Conservation (phyloP, 2,797 vertebrate genomes). For the Pogoniulus pusillus region DNA sequence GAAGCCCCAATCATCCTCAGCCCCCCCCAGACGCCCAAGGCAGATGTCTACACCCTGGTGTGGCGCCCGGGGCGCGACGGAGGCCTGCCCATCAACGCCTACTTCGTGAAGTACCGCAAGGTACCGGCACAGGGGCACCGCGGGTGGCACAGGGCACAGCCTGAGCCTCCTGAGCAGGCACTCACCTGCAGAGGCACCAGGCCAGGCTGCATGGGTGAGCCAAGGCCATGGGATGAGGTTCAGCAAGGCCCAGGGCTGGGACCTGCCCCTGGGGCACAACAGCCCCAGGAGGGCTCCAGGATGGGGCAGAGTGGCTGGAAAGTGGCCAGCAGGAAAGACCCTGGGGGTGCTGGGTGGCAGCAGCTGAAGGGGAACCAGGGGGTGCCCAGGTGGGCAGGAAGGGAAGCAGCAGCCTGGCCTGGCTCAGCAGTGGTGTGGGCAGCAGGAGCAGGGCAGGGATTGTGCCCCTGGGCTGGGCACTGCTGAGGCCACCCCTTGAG, state of each 20-base stretch:
- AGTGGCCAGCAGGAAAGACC: background rate
- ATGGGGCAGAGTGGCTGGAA: background rate
- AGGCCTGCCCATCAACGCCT: slow-evolving; percentile 88
- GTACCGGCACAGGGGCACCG: slow-evolving; percentile 64
- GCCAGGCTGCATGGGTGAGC: too few relatives aligned
- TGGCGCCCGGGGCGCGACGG: slow-evolving; percentile 90
- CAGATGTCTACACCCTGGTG: slow-evolving; percentile 88
- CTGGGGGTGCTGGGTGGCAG: background rate
- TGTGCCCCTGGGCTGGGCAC: background rate
- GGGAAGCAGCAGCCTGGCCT: background rate
- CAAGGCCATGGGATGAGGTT: background rate
- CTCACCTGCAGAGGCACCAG: too few relatives aligned
- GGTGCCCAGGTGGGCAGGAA: background rate
- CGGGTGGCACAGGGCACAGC: too few relatives aligned
- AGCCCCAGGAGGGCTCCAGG: background rate
- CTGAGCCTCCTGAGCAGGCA: too few relatives aligned
- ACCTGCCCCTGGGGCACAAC: background rate
- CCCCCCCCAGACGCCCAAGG: slow-evolving; percentile 89
- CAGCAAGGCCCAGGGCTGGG: background rate
- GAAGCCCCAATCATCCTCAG: slow-evolving; percentile 96
- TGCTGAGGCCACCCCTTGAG: background rate
- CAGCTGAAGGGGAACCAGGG: background rate
- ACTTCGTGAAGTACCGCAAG: slow-evolving; percentile 97
- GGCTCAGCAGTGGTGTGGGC: background rate
- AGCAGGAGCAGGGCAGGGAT: background rate